phyloP scores from a whole-genome alignment of 2,888 invertebrate genomes.

The Caenorhabditis japonica region DNA sequence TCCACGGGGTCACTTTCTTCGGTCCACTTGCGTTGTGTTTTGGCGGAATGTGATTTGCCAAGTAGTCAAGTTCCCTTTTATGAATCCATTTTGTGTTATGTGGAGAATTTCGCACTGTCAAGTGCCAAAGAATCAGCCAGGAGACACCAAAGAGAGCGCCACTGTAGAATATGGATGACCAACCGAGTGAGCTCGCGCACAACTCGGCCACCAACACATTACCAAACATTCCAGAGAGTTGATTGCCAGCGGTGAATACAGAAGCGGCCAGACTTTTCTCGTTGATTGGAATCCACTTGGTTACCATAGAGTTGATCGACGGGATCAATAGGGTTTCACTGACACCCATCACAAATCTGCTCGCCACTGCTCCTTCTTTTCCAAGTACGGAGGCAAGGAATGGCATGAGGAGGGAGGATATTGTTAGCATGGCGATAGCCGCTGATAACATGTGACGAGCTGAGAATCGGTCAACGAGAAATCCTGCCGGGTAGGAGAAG shows the following conservation, averaged over 20 bases:
- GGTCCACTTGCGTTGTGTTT: conserved; percentile 8
- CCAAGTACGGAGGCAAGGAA: conserved; percentile 52
- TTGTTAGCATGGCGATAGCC: conserved; percentile 29
- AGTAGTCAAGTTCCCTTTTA: conserved; percentile 57
- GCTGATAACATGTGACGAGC: conserved; percentile 50
- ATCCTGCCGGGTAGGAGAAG: conserved; percentile 44
- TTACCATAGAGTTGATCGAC: conserved; percentile 64
- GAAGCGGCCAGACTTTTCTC: conserved; percentile 67
- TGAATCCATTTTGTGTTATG: conserved; percentile 65
- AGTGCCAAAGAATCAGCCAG: conserved; percentile 66
- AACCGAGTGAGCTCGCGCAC: conserved; percentile 60
- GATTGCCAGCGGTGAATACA: conserved; percentile 69
- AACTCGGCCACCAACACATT: conserved; percentile 63
- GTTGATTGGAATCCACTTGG: conserved; percentile 68
- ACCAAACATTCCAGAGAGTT: conserved; percentile 65
- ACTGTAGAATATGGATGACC: conserved; percentile 68
- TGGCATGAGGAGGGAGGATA: conserved; percentile 54
- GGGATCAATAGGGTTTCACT: conserved; percentile 69
- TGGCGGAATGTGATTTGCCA: conserved; percentile 49
- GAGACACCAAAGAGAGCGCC: conserved; percentile 59
- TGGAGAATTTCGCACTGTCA: conserved; percentile 63
- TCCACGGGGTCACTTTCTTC: conserved; percentile 43
- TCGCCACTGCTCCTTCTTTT: conserved; percentile 47
- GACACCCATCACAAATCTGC: conserved; percentile 66
- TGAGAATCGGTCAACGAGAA: conserved; percentile 47